Evolutionary conservation across 2,888 invertebrate species (phyloP).

Genomic region (Acleris literana): DNA sequence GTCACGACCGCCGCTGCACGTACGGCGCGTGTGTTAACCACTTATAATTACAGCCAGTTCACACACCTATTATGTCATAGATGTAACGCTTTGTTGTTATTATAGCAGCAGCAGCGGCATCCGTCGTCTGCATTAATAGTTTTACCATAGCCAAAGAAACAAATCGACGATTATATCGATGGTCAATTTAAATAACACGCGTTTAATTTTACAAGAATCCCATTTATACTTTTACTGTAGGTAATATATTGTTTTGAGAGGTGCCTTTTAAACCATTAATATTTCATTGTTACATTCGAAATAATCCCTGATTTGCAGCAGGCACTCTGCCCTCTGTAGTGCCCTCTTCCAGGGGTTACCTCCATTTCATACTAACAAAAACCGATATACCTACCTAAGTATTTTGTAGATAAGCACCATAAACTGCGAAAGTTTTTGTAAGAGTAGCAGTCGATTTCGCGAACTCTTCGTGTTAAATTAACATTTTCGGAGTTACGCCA

Average conservation of each 20-base stretch:
- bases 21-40: slow-evolving; percentile 59
- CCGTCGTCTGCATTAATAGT: slow-evolving; percentile 1
- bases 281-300: too few species aligned
- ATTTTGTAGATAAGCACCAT: neutral
- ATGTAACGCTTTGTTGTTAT: slow-evolving; percentile 36
- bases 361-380: too few species aligned
- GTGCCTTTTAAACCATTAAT: too few species aligned
- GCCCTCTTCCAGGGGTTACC: too few species aligned
- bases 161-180: neutral
- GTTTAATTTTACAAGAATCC: too few species aligned
- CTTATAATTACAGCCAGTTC: slow-evolving; percentile 50
- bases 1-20: slow-evolving; percentile 66
- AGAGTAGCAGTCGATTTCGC: neutral
- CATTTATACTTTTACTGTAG: too few species aligned
- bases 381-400: neutral
- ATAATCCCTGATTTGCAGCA: too few species aligned
- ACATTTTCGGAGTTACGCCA: slow-evolving; percentile 2
- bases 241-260: too few species aligned
- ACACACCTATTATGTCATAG: slow-evolving; percentile 49
- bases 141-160: slow-evolving; percentile 4
- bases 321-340: too few species aligned
- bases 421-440: slow-evolving; percentile 13
- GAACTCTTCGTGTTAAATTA: neutral
- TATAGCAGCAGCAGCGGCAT: slow-evolving; percentile 7
- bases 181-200: too few species aligned